Conservation (phyloP, 2,113 vertebrate genomes). For the Lamprotornis superbus region DNA sequence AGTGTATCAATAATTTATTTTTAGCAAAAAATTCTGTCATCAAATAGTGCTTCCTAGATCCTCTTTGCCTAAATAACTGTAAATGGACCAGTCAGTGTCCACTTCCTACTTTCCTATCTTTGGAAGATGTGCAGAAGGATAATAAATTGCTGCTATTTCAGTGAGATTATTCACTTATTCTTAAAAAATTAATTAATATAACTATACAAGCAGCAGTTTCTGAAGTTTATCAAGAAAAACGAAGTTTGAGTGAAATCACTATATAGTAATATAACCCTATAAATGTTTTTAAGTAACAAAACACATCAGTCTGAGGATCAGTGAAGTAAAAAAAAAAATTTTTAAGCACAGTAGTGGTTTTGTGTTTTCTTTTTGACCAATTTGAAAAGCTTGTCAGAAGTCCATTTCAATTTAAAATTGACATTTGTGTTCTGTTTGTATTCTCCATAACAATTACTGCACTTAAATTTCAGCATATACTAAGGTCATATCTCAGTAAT, state of each 20-base stretch:
- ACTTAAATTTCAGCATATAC: background rate
- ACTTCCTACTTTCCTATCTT: background rate
- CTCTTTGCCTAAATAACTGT: background rate
- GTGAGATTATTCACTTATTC: background rate
- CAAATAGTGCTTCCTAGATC: background rate
- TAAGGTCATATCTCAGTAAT: background rate
- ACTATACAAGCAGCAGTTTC: background rate
- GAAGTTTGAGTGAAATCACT: background rate
- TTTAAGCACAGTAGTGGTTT: fast-evolving
- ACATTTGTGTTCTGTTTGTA: background rate
- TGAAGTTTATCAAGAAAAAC: background rate
- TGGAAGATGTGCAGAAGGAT: background rate
- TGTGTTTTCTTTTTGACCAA: background rate
- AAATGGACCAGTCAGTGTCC: background rate
- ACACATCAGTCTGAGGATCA: background rate
- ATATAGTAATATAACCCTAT: background rate
- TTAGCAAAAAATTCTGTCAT: background rate
- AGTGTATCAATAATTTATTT: background rate
- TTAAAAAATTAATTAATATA: background rate
- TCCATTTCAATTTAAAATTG: background rate
- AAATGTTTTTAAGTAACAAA: background rate
- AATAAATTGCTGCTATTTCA: background rate
- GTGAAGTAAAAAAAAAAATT: background rate
- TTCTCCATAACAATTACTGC: background rate
- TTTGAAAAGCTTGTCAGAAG: background rate